phyloP scores from a whole-genome alignment of 2,113 vertebrate species.

The Noturus placidus region DNA sequence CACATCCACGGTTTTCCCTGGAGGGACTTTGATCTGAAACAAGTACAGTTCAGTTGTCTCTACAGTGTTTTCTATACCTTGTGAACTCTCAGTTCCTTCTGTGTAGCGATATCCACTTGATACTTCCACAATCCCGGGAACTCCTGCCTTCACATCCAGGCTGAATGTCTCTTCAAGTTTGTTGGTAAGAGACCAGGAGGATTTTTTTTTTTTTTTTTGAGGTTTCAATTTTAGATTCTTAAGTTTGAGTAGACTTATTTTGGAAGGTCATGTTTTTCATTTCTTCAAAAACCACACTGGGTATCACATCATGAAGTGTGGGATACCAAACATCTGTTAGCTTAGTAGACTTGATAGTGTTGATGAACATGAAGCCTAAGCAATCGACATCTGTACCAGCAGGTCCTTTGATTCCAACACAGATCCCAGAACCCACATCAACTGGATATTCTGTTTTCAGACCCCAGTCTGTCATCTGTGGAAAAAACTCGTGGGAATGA shows the following conservation, averaged over 20 bases:
- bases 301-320: conserved; percentile 31
- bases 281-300: conserved; percentile 35
- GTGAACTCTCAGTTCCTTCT: background rate
- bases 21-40: conserved; percentile 5
- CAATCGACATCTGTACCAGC: conserved; percentile 24
- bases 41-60: conserved; percentile 22
- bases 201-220: conserved; percentile 43
- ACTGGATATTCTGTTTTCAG: conserved; percentile 48
- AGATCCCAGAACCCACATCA: conserved; percentile 49
- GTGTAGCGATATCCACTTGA: conserved; percentile 14
- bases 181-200: conserved; percentile 41
- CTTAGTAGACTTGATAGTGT: conserved; percentile 33
- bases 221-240: background rate
- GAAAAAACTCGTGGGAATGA: conserved; percentile 16
- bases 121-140: conserved; percentile 34
- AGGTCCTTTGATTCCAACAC: conserved; percentile 41
- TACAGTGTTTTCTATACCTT: background rate
- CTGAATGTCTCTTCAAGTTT: background rate
- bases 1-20: conserved; percentile 34
- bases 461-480: conserved; percentile 41
- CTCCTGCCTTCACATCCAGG: conserved; percentile 33
- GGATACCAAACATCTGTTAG: conserved; percentile 39
- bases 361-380: conserved; percentile 50
- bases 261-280: conserved; percentile 31
- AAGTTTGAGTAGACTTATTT: background rate